Conservation (phyloP, 2,113 vertebrate genomes). For the Microtus pennsylvanicus region DNA sequence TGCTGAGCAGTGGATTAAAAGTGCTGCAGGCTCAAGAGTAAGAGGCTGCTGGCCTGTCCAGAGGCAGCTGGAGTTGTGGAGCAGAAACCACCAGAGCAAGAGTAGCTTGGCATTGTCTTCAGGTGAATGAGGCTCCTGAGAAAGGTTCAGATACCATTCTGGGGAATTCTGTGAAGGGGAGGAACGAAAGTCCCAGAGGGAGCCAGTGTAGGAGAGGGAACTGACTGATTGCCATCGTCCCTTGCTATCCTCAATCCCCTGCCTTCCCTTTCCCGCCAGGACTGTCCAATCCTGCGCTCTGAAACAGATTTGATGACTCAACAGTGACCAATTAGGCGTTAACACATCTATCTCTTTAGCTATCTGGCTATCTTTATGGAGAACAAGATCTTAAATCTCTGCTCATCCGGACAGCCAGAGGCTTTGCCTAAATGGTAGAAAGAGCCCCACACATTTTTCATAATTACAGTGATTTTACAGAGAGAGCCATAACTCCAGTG, state of each 20-base stretch:
- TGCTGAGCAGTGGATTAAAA: constrained; percentile 26
- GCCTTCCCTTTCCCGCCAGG: constrained; percentile 55
- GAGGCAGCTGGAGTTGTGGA: not conserved
- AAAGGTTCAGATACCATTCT: not conserved
- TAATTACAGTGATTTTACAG: constrained; percentile 82
- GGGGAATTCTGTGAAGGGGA: constrained; percentile 39
- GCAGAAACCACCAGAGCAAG: not conserved
- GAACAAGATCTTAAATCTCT: constrained; percentile 83
- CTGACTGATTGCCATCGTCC: not conserved
- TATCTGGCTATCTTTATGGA: constrained; percentile 83
- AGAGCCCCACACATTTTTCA: constrained; percentile 80
- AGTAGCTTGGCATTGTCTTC: not conserved
- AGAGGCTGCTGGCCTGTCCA: not conserved
- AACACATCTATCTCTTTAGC: constrained; percentile 80
- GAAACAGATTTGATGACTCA: constrained; percentile 80
- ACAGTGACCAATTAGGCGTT: constrained; percentile 81
- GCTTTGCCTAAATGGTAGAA: constrained; percentile 78
- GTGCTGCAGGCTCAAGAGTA: not conserved
- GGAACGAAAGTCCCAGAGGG: not conserved
- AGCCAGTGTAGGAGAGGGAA: not conserved
- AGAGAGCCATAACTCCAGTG: constrained; percentile 72
- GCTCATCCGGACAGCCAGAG: constrained; percentile 74
- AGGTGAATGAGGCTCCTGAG: constrained; percentile 18
- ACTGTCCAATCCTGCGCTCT: constrained; percentile 69
- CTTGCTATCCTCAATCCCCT: not conserved